Evolutionary conservation across 2,888 invertebrate genomes (phyloP).

Genomic region (Eupithecia subumbrata): DNA sequence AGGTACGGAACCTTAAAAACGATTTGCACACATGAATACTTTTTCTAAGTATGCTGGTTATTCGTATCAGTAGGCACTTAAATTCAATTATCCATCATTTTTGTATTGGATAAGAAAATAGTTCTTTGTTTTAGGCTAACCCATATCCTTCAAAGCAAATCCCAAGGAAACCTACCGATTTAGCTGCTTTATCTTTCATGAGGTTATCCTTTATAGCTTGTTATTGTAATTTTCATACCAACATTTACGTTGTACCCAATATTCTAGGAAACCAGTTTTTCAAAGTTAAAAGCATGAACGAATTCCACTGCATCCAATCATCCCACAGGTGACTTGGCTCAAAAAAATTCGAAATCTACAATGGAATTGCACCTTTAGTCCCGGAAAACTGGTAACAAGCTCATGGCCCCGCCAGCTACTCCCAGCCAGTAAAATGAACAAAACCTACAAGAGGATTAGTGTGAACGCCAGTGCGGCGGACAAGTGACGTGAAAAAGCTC

Average conservation of each 20-base stretch:
- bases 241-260: not conserved
- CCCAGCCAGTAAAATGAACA: slow-evolving; percentile 37
- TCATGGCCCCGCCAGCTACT: slow-evolving; percentile 17
- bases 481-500: slow-evolving; percentile 46
- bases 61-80: not conserved
- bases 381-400: slow-evolving; percentile 26
- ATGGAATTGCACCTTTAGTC: slow-evolving; percentile 1
- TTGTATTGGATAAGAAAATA: not conserved
- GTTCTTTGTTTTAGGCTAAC: not conserved
- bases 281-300: not conserved
- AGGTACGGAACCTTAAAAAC: too few relatives aligned
- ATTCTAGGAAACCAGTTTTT: not conserved
- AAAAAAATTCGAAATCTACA: not conserved
- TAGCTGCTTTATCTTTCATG: not conserved
- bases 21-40: not conserved
- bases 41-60: too few relatives aligned
- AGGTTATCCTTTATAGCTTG: not conserved
- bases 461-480: slow-evolving; percentile 38
- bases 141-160: not conserved
- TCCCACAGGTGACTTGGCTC: not conserved
- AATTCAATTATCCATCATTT: not conserved
- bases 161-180: not conserved
- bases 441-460: slow-evolving; percentile 44
- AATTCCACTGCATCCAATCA: slow-evolving; percentile 4
- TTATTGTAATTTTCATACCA: not conserved